Evolutionary conservation across 2,797 vertebrate genomes (phyloP), one percentile per base, ranked within the genome.

Genomic region (Sebastes matsubarae): DNA sequence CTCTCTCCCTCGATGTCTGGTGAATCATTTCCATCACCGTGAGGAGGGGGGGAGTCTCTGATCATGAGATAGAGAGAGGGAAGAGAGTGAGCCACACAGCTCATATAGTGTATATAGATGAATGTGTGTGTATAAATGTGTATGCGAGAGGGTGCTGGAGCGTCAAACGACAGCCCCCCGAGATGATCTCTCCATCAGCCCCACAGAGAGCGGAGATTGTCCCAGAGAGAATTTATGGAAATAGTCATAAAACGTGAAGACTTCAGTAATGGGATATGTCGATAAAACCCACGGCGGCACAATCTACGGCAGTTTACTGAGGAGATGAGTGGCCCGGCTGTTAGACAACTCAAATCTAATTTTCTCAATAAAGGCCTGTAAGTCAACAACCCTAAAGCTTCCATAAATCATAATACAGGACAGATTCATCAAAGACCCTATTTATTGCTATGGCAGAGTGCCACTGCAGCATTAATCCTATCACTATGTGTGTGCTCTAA

Each of bases 221-320:
- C 90, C 91, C 67, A 18, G 81, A 50, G 82, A 88, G 83, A 92
- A 92, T 96, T 96, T 95, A 96, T 93, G 90, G 91, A 94, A 89
- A 88, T 85, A 90, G 91, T 91, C 92, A 87, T 96, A 96, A 95
- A 96, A 94, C 30, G 80, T 86, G 92, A 95, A 95, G 93, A 95
- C 91, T 92, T 90, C 82, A 77, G 94, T 96, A 96, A 96, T 96
- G 94, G 95, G 93, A 95, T 94, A 93, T 93, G 95, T 94, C 94
- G 87, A 95, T 96, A 95, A 95, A 95, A 92, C 89, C 91, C 80
- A 75, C 81, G 29, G 86, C 88, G 81, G 85, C 72, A 89, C 91
- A 90, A 96, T 95, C 92, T 94, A 95, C 86, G 86, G 92, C 90
- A 91, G 92, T 94, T 95, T 94, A 94, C 94, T 90, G 92, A 94